Evolutionary conservation across 1,140 invertebrate genomes (phyloP).

Genomic region (Lepeophtheirus salmonis): DNA sequence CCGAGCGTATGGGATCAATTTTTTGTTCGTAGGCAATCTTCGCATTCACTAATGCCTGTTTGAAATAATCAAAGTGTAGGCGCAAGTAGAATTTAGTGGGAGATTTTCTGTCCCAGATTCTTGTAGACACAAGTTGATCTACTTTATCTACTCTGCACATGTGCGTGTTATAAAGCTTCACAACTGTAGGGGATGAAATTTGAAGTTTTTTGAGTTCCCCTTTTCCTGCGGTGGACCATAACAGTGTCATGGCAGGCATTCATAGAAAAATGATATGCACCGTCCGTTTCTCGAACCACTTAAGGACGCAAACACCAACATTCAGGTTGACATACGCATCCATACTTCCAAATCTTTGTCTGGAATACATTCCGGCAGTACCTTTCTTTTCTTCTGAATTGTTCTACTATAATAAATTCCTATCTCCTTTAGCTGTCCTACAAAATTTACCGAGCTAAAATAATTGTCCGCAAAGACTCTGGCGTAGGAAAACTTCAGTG

Average conservation of each 20-base stretch:
- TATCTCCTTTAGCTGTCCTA: neutral
- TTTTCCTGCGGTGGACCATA: neutral
- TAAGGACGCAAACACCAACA: neutral
- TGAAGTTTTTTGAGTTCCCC: neutral
- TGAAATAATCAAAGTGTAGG: no score
- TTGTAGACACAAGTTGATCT: no score
- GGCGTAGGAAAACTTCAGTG: neutral
- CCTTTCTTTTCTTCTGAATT: neutral
- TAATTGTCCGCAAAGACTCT: neutral
- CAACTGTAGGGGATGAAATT: no score
- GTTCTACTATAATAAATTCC: neutral
- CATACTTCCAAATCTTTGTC: neutral
- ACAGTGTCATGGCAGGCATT: neutral
- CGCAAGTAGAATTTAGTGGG: no score
- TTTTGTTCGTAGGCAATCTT: no score
- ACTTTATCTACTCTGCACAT: no score
- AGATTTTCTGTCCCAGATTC: no score
- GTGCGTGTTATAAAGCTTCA: no score
- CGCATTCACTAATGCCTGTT: no score
- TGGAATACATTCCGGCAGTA: neutral
- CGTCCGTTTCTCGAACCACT: neutral
- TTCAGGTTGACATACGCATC: neutral
- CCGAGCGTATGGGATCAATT: no score
- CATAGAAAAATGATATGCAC: neutral
- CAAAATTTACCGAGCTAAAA: neutral